Evolutionary conservation across 1,140 invertebrate species (phyloP).

Genomic region (Nasonia longicornis): DNA sequence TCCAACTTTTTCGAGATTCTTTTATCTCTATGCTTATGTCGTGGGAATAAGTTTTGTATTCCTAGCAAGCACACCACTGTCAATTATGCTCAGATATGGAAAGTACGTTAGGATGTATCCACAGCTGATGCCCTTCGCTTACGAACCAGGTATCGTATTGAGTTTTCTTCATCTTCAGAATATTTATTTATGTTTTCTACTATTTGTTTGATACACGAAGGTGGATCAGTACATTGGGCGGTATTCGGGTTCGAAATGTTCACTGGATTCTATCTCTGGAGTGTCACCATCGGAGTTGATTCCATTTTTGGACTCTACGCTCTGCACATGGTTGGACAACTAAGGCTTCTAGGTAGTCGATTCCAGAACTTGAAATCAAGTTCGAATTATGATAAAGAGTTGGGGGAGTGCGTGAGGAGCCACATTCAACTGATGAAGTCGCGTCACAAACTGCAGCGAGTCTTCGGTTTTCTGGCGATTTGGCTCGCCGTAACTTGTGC

Average conservation of each 20-base stretch:
- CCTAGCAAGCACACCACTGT: neutral
- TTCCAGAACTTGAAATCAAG: slow-evolving; percentile 44
- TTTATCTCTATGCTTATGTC: neutral
- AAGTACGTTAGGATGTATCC: slow-evolving; percentile 27
- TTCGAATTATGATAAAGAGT: slow-evolving; percentile 9
- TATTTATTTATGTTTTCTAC: neutral
- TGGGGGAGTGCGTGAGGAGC: slow-evolving; percentile 42
- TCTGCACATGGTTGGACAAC: slow-evolving; percentile 51
- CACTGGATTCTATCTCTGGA: slow-evolving; percentile 39
- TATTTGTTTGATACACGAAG: neutral
- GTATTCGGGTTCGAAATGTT: slow-evolving; percentile 46
- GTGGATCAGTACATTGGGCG: slow-evolving; percentile 43
- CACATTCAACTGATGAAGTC: slow-evolving; percentile 44
- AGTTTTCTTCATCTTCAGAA: neutral
- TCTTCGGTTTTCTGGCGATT: slow-evolving; percentile 51
- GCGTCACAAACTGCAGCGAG: slow-evolving; percentile 46
- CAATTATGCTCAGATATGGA: neutral
- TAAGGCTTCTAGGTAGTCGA: slow-evolving; percentile 40
- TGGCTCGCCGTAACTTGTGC: slow-evolving; percentile 50
- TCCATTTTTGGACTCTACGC: slow-evolving; percentile 51
- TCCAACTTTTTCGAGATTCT: slow-evolving; percentile 8
- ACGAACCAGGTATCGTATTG: slow-evolving; percentile 27
- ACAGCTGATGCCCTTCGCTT: slow-evolving; percentile 10
- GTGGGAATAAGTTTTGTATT: neutral
- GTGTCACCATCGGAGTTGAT: slow-evolving; percentile 50